These are phyloP conservation scores for Tineola bisselliella DNA, from an alignment of 2,888 invertebrate genomes.

Conservation along the genomic window DNA sequence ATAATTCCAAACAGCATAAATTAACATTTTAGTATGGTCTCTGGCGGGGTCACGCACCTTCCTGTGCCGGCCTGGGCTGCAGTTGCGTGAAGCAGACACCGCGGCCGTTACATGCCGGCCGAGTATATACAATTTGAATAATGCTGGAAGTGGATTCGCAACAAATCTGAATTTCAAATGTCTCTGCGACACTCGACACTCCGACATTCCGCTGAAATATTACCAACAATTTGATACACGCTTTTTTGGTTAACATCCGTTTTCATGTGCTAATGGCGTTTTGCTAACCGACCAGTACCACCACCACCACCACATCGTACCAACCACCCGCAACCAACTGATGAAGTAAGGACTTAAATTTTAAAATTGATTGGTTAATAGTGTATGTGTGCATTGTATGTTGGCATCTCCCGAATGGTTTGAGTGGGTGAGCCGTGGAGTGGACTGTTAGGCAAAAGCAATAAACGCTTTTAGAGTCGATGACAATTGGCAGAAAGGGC, in stretches of 20 bases:
- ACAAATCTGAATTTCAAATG: constrained; percentile 13
- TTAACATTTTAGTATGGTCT: too few relatives aligned
- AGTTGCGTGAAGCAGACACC: not conserved
- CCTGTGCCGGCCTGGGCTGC: not conserved
- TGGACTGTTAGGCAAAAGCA: not conserved
- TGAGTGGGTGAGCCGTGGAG: too few relatives aligned
- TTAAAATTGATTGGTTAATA: too few relatives aligned
- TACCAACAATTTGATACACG: not conserved
- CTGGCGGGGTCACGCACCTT: too few relatives aligned
- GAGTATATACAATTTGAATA: constrained; percentile 10
- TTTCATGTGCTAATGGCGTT: not conserved
- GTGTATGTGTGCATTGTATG: too few relatives aligned
- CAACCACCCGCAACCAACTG: too few relatives aligned
- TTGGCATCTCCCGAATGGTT: too few relatives aligned
- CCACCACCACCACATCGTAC: too few relatives aligned
- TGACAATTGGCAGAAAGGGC: constrained; percentile 6
- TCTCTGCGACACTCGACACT: not conserved
- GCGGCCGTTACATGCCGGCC: constrained; percentile 2
- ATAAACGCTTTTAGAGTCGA: not conserved
- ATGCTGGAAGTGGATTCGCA: constrained; percentile 8
- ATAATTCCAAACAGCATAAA: too few relatives aligned
- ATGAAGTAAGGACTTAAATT: too few relatives aligned
- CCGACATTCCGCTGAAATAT: not conserved
- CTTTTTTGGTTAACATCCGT: not conserved
- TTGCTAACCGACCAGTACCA: too few relatives aligned